Evolutionary conservation across 2,888 invertebrate genomes (phyloP).

Genomic region (Crioceris asparagi): DNA sequence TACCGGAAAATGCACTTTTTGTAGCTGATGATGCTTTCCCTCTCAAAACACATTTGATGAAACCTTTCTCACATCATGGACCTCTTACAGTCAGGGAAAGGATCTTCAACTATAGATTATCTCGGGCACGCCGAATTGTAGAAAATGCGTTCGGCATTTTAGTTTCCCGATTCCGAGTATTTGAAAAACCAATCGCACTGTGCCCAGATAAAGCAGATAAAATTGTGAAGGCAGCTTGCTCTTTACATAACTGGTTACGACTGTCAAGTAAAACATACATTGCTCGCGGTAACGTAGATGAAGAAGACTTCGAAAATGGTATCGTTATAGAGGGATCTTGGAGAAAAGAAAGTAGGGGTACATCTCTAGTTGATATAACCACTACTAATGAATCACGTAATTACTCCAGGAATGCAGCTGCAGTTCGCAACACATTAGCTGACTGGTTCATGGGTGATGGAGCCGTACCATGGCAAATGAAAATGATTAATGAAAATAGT

Average conservation of each 20-base stretch:
- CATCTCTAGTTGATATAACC: too few species aligned
- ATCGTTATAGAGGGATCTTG: conserved; percentile 8
- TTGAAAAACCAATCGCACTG: conserved; percentile 4
- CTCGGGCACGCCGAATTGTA: conserved; percentile 1
- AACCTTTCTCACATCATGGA: neutral
- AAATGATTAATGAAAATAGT: too few species aligned
- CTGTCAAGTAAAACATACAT: neutral
- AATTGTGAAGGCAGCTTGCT: neutral
- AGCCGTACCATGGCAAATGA: too few species aligned
- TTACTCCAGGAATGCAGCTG: too few species aligned
- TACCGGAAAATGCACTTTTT: conserved; percentile 5
- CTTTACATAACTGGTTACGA: conserved; percentile 4
- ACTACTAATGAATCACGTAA: too few species aligned
- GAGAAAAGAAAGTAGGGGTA: conserved; percentile 2
- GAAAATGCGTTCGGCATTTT: conserved; percentile 7
- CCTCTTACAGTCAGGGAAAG: neutral
- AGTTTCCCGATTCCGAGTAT: conserved; percentile 12
- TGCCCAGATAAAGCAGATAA: conserved; percentile 1
- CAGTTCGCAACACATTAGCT: too few species aligned
- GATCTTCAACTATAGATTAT: conserved; percentile 7
- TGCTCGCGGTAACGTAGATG: neutral
- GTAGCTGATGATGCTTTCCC: conserved; percentile 8
- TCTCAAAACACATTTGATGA: conserved; percentile 5
- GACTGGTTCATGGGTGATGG: too few species aligned
- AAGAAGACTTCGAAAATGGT: conserved; percentile 5